Percentiles rank a stretch among this genome's conserved stretches.
phyloP scores from a whole-genome alignment of 2,888 invertebrate genomes.

The Coleophora deauratella region DNA sequence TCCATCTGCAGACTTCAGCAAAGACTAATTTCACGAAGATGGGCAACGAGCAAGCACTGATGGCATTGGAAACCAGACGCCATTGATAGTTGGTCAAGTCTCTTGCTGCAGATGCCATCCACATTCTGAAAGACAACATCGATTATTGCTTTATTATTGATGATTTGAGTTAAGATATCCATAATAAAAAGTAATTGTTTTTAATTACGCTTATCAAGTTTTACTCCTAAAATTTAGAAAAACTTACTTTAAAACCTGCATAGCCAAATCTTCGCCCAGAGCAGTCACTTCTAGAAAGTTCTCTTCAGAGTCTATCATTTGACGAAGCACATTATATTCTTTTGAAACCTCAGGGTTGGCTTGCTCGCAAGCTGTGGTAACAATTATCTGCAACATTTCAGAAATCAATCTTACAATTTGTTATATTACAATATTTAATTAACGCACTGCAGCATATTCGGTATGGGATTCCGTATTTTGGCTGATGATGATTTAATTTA shows the following conservation, averaged over 20 bases:
- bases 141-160: no score
- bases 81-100: slow-evolving; percentile 95
- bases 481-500: no score
- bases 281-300: slow-evolving; percentile 93
- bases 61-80: slow-evolving; percentile 94
- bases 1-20: slow-evolving; percentile 97
- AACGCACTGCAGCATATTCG: no score
- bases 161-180: no score
- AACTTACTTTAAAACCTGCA: slow-evolving; percentile 87
- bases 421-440: no score
- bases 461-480: no score
- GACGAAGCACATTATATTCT: slow-evolving; percentile 87
- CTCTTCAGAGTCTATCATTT: slow-evolving; percentile 92
- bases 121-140: slow-evolving; percentile 78
- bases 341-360: slow-evolving; percentile 89
- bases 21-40: slow-evolving; percentile 98
- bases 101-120: slow-evolving; percentile 92
- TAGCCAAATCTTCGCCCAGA: slow-evolving; percentile 93
- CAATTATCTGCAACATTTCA: slow-evolving; percentile 80
- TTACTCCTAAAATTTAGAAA: neutral
- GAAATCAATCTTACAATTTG: neutral
- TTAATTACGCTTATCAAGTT: no score
- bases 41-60: slow-evolving; percentile 93
- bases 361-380: slow-evolving; percentile 92
- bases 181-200: no score